Base-by-base conservation (phyloP, 2,888 invertebrate species). In the Uloborus plumipes region DNA sequence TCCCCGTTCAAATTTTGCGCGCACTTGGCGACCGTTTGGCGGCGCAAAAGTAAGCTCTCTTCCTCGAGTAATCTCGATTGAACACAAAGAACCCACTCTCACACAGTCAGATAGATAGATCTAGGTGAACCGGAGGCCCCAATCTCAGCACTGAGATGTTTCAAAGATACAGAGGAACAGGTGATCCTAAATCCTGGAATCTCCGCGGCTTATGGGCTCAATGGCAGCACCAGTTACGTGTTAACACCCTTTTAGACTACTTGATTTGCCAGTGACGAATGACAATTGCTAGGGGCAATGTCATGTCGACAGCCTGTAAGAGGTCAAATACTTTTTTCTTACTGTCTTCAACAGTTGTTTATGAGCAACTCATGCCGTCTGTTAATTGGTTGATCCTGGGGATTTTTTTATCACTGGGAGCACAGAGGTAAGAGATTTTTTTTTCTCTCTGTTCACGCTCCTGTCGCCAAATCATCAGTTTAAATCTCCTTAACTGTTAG, bases 1-100 rank as follows among this genome's bases (percentile, higher is more conserved):
- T 39, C 39, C 39, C 9, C 9, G 39, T 79, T 72, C 58, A 66
- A 79, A 79, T 53, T 16, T 77, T 26, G 62, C 65, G 70, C 66
- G 53, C 20, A 31, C 66, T 79, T 79, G 79, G 79, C 79, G 79
- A 72, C 50, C 55, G 67, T 66, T 79, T 79, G 79, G 79, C 79
- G 77, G 47, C 51, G 39, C 7, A 51, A 58, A 49, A 59, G 55
- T 64, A 18, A 59, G 66, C 65, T 31, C 66, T 73, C 67, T 65
- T 61, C 47, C 14, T 20, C 66, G 51, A 39, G 53, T 39, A 72
- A 66, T 66, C 67, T 67, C 72, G 72, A 79, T 66, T 67, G 59
- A 79, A 71, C 78, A 72, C 71, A 71, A 78, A 71, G 72, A 79
- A 67, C 39, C 64, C 49, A 55, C 55, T 55, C 53, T 53, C 70